Evolutionary conservation across 2,113 vertebrate species (phyloP).

Genomic region (Lanius ludovicianus): DNA sequence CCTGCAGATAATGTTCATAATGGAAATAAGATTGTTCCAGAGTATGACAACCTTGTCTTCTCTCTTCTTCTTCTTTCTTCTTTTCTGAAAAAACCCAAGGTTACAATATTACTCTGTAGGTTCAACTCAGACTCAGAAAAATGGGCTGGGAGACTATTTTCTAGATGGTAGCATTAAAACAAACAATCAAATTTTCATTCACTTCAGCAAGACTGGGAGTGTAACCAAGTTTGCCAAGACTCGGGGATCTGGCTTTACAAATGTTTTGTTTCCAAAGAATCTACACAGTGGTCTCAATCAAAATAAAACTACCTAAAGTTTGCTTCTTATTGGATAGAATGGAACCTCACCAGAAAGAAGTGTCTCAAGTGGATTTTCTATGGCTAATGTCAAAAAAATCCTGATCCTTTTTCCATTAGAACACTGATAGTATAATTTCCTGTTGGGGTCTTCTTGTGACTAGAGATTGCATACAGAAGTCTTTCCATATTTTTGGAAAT

Average conservation of each 20-base stretch:
- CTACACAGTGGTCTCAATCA: background rate
- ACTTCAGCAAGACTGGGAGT: background rate
- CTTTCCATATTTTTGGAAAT: background rate
- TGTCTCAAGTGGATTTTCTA: background rate
- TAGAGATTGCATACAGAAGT: background rate
- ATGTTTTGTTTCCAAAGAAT: background rate
- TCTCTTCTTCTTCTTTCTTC: background rate
- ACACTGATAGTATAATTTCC: background rate
- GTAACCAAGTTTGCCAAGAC: background rate
- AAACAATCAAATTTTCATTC: background rate
- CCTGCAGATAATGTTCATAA: background rate
- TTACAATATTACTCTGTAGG: background rate
- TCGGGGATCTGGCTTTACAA: background rate
- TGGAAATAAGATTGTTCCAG: background rate
- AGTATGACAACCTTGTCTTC: background rate
- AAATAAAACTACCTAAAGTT: background rate
- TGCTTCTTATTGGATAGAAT: background rate
- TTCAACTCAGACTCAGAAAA: background rate
- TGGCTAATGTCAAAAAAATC: background rate
- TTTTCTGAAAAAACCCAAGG: background rate
- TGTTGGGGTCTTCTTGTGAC: background rate
- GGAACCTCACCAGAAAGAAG: background rate
- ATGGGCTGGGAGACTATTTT: background rate
- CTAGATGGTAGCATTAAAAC: background rate
- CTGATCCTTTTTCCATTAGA: background rate